Percentiles rank a stretch among this genome's conserved stretches.
These are phyloP conservation scores for Sebastes kiyomatsui DNA, from an alignment of 2,797 vertebrate species.

Conservation along the genomic window DNA sequence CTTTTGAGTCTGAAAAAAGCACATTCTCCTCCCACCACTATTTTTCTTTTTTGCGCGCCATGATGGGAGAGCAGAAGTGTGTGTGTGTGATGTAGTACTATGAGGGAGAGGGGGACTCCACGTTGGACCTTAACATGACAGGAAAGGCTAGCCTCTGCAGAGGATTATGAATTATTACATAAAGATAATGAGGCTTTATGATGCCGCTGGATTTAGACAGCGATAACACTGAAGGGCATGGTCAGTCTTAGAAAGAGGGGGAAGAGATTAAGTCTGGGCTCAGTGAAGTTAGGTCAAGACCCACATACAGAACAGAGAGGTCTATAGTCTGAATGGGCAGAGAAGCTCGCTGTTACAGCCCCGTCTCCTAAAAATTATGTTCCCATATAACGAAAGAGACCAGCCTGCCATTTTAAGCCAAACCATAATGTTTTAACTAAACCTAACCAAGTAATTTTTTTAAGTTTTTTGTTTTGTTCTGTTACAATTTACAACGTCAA, in stretches of 20 bases:
- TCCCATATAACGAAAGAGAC: too few species aligned
- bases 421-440: too few species aligned
- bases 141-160: conserved; percentile 28
- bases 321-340: neutral
- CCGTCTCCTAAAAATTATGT: too few species aligned
- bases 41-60: conserved; percentile 15
- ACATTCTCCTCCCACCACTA: conserved; percentile 32
- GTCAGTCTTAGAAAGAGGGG: conserved; percentile 11
- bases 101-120: conserved; percentile 17
- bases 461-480: too few species aligned
- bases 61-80: conserved; percentile 38
- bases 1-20: conserved; percentile 33
- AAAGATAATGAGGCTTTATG: conserved; percentile 55
- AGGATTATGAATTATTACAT: conserved; percentile 69
- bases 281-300: neutral
- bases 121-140: conserved; percentile 49
- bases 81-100: conserved; percentile 54
- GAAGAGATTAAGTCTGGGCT: conserved; percentile 15
- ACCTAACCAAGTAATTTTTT: too few species aligned
- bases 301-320: neutral
- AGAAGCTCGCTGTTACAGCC: neutral
- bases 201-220: conserved; percentile 44
- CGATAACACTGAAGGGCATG: conserved; percentile 22
- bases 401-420: too few species aligned
- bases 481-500: too few species aligned